Base-by-base conservation (phyloP, 2,888 invertebrate genomes). In the Coecobrya sp. region DNA sequence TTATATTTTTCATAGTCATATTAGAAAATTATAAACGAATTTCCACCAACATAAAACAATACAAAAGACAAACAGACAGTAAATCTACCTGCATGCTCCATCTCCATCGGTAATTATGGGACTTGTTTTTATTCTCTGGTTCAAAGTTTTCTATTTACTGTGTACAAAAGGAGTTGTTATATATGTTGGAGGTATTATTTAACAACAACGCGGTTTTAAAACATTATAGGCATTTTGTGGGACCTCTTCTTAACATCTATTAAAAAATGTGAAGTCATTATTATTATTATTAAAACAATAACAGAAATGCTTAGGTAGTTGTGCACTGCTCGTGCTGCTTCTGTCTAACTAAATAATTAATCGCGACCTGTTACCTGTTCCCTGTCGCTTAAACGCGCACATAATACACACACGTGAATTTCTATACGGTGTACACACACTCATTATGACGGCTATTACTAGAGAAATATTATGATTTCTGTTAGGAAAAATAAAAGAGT, bases 41-140 rank as follows among this genome's bases (percentile, higher is more conserved):
- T 81, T 81, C 45, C 68, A 73, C 81, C 42, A 42, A 42, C 10
- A 45, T 73, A 3, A 81, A 81, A 81, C 81, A 81, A 81, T 81
- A 42, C 81, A 55, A 81, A 55, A 45, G 73, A 59, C 19, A 52
- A 84, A 81, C 70, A 55, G 52, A 59, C 68, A 55, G 36, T 59
- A 89, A 68, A 82, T 84, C 22, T 73, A 70, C 89, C 84, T 89
- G 89, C 73, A 84, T 70, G 89, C 82, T 89, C 89, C 89, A 89
- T 89, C 89, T 89, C 84, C 89, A 73, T 89, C 89, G 45, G 84
- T 89, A 89, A 89, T 89, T 82, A 89, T 59, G 89, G 42, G 70
- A 82, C 73, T 84, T 70, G 84, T 55, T 70, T 73, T 89, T 82
- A n/a, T 62, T 79, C n/a, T 16, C 65, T 68, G 30, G 68, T 88